Evolutionary conservation across 2,888 invertebrate species (phyloP), one percentile per base, ranked within the genome.

Genomic region (Ligdia adustata): DNA sequence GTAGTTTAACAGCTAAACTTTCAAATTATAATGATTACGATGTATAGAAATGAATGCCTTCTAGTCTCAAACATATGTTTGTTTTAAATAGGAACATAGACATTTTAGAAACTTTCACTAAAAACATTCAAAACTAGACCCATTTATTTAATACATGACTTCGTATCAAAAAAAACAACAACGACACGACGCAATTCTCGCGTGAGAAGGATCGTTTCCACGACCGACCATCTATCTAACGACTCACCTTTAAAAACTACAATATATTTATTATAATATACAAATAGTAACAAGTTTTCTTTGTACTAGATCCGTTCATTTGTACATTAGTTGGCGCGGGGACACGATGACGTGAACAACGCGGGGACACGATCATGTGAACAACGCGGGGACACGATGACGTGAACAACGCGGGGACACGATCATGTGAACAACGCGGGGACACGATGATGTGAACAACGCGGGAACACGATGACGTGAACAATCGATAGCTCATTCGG

Each of bases 201-300:
- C 37, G 15, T 22, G 9, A 9, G 14, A 43, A 34, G 16, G 11
- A 38, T 49, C 32, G 39, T 57, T 51, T 48, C 54, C 58, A 49
- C 52, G 45, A 53, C 52, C 49, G 49, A 29, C 45, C 52, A 31
- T 37, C 43, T 46, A 46, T 42, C 44, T 50, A 34, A 38, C 28
- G 42, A 55, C 64, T 66, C 73, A 74, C 71, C 75, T 68, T 85
- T 37, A 27, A 76, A 81, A 82, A 75, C 83, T 87, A 87, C 69
- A 81, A 86, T 86, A 85, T 67, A 72, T 60, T 69, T 74, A 75
- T 81, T 77, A 22, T 81, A 82, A 75, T 80, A 86, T 88, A 88
- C 88, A 89, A 88, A 88, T 89, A 89, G 89, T 86, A 88, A 89
- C 88, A 85, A 86, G 81, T 82, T 88, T 89, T n/a, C n/a, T n/a